These are phyloP conservation scores for Nephrotoma appendiculata DNA, from an alignment of 2,888 invertebrate species.

Conservation along the genomic window DNA sequence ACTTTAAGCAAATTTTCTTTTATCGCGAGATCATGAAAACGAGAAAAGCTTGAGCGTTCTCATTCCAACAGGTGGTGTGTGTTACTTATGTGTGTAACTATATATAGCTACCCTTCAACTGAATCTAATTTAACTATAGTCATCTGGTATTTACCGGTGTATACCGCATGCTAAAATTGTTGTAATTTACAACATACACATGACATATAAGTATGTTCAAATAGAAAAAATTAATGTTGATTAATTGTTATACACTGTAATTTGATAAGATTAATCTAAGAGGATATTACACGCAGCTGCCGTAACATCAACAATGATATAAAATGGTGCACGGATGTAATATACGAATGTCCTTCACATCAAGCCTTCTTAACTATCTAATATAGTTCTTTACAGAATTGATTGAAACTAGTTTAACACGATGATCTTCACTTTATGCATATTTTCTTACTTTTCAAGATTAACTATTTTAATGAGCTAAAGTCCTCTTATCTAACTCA, in stretches of 20 bases:
- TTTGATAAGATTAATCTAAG: background rate
- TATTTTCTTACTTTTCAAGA: background rate
- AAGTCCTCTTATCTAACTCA: background rate
- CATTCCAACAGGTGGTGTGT: background rate
- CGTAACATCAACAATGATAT: too few relatives aligned
- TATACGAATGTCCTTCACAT: background rate
- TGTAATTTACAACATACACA: too few relatives aligned
- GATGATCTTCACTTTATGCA: background rate
- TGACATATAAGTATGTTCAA: too few relatives aligned
- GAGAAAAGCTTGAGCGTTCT: background rate
- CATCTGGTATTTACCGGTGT: background rate
- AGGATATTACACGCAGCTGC: background rate
- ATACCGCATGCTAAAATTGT: too few relatives aligned
- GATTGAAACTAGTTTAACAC: background rate
- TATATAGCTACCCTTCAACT: background rate
- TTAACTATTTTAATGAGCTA: background rate
- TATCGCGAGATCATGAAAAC: background rate
- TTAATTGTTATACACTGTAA: too few relatives aligned
- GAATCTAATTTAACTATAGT: background rate
- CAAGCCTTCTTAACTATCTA: background rate
- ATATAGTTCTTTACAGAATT: background rate
- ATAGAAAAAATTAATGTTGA: too few relatives aligned
- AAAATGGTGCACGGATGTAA: background rate
- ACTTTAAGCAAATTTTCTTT: background rate
- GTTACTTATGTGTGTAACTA: background rate